A percentile compares a stretch with the other conserved stretches of the same genome.
phyloP scores from a whole-genome alignment of 2,888 invertebrate genomes.

The Xestia ashworthii region DNA sequence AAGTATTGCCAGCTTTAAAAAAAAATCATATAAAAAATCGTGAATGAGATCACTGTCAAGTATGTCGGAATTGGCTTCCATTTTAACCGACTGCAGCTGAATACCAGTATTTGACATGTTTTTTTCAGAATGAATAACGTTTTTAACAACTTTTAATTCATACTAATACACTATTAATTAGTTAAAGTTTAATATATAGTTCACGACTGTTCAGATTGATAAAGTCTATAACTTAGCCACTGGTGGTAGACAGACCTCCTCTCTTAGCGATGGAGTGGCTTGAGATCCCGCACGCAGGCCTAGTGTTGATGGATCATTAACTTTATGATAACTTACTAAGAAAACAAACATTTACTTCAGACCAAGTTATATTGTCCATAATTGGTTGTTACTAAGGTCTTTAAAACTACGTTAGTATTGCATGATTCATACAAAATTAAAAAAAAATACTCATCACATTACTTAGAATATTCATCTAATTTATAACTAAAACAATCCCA shows the following conservation, averaged over 20 bases:
- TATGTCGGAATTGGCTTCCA: background rate
- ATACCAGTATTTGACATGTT: background rate
- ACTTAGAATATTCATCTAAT: background rate
- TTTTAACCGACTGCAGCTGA: background rate
- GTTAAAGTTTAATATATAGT: background rate
- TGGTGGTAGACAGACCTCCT: too few species aligned
- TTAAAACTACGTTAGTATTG: too few species aligned
- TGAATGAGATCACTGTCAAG: background rate
- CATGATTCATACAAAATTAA: too few species aligned
- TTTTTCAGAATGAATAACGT: background rate
- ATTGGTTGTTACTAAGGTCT: too few species aligned
- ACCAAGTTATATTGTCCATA: too few species aligned
- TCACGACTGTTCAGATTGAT: too few species aligned
- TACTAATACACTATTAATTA: background rate
- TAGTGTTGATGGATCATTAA: background rate
- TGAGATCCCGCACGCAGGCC: background rate
- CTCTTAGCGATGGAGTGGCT: too few species aligned
- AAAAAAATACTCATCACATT: too few species aligned
- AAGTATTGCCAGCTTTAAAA: slow-evolving; percentile 49
- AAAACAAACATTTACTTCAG: too few species aligned
- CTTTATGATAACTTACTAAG: background rate
- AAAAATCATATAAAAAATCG: background rate
- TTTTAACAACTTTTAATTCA: background rate
- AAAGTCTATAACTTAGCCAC: too few species aligned
- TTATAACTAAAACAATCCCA: background rate